Percentiles rank a stretch among this genome's conserved stretches.
phyloP scores from a whole-genome alignment of 2,113 vertebrate species.

The Pluvialis apricaria region DNA sequence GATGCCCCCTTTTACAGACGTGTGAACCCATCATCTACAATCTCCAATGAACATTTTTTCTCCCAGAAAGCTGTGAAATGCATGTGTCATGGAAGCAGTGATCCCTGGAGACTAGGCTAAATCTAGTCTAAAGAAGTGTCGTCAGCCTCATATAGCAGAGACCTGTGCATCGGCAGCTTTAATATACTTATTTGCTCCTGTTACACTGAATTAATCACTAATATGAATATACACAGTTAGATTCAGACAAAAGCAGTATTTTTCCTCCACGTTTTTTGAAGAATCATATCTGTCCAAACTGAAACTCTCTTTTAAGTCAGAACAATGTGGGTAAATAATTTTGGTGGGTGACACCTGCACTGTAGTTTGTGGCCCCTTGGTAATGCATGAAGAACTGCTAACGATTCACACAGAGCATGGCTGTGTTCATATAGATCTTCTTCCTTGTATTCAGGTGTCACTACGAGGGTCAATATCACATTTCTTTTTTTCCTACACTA shows the following conservation, averaged over 20 bases:
- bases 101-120: not conserved
- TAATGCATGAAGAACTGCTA: not conserved
- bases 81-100: not conserved
- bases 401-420: not conserved
- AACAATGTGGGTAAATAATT: not conserved
- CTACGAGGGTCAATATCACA: not conserved
- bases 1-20: not conserved
- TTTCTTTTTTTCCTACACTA: not conserved
- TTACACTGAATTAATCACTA: not conserved
- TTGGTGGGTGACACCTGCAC: not conserved
- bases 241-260: not conserved
- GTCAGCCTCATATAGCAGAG: not conserved
- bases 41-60: not conserved
- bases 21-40: rapidly evolving
- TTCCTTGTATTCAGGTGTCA: not conserved
- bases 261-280: not conserved
- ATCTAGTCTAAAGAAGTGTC: not conserved
- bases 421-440: not conserved
- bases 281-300: not conserved
- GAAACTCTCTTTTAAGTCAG: not conserved
- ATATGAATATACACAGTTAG: not conserved
- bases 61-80: not conserved
- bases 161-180: not conserved
- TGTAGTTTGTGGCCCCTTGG: not conserved
- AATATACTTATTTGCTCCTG: not conserved